phyloP scores from a whole-genome alignment of 2,888 invertebrate genomes.

The Leucophora obtusa region DNA sequence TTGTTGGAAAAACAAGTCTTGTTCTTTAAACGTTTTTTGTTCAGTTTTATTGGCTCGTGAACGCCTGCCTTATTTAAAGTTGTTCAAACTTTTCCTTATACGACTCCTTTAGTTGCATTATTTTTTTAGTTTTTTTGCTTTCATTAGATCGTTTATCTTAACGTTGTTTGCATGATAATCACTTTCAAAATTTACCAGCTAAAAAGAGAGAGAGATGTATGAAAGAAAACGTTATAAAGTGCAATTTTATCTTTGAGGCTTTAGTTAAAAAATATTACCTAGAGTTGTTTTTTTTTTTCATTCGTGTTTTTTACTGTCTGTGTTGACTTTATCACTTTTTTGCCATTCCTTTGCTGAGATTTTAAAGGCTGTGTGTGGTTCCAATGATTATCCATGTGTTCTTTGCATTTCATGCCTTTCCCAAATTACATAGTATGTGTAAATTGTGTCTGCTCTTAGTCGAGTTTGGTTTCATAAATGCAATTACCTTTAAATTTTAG shows the following conservation, averaged over 20 bases:
- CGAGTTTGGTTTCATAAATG: slow-evolving; percentile 40
- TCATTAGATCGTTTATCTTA: slow-evolving; percentile 60
- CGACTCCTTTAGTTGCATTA: slow-evolving; percentile 24
- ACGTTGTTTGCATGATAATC: slow-evolving; percentile 57
- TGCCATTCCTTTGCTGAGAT: neutral
- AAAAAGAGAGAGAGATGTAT: slow-evolving; percentile 25
- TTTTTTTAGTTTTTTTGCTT: slow-evolving; percentile 46
- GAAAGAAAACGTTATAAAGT: slow-evolving; percentile 19
- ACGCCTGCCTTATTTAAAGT: slow-evolving; percentile 22
- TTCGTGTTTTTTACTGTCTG: neutral
- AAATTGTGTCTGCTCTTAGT: slow-evolving; percentile 16
- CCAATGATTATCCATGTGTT: slow-evolving; percentile 43
- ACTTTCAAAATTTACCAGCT: slow-evolving; percentile 42
- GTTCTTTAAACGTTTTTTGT: slow-evolving; percentile 1
- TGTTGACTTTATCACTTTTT: slow-evolving; percentile 7
- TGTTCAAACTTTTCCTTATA: slow-evolving; percentile 1
- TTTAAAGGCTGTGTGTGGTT: slow-evolving; percentile 54
- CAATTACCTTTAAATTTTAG: slow-evolving; percentile 37
- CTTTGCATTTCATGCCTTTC: slow-evolving; percentile 23
- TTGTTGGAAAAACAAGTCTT: slow-evolving; percentile 1
- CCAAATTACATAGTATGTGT: neutral
- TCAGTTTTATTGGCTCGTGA: slow-evolving; percentile 32
- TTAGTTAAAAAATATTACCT: neutral
- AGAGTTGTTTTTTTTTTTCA: neutral
- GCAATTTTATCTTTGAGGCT: slow-evolving; percentile 21